Evolutionary conservation across 2,888 invertebrate genomes (phyloP), one percentile per base, ranked within the genome.

Genomic region (Galerucella pusilla): DNA sequence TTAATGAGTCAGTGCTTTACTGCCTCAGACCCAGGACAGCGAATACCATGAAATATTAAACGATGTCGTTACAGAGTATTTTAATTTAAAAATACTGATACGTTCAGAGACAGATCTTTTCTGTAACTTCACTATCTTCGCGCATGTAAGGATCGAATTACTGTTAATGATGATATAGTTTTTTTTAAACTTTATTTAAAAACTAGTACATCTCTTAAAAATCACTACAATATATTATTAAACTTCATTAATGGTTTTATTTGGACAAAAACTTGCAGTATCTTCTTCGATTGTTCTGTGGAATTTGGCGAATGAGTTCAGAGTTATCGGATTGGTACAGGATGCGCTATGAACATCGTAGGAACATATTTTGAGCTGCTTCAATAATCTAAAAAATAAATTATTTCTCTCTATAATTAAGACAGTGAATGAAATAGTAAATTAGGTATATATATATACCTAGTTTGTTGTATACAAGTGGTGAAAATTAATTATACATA

Each of bases 201-300:
- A 57, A 16, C 57, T 2, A 5, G 16, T 9, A 57, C 20, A 9
- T 0, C n/a, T 52, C 12, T 2, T 1, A 20, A 57, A 57, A n/a
- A 57, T 57, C 7, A n/a, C 20, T 14, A 7, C 5, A 14, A 7
- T 7, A 5, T 52, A 35, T 35, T 42, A 42, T 42, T 57, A 57
- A 20, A 61, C 61, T 35, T 61, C 61, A 35, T 61, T 83, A 80
- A 79, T 78, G 68, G 28, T 42, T 69, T 42, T 46, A 28, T 74
- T 74, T 70, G 11, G 16, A 42, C 71, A 65, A 16, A 65, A 11
- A 5, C n/a, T 16, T 46, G 20, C 20, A 46, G 20, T 65, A 12
- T 45, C 45, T 45, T 65, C 11, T 20, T 45, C 12, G 2, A 65
- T 20, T 11, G 45, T 42, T 6, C 66, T 65, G 16, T 54, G 25